phyloP scores from a whole-genome alignment of 2,888 invertebrate species.

The Ctenicera cuprea region DNA sequence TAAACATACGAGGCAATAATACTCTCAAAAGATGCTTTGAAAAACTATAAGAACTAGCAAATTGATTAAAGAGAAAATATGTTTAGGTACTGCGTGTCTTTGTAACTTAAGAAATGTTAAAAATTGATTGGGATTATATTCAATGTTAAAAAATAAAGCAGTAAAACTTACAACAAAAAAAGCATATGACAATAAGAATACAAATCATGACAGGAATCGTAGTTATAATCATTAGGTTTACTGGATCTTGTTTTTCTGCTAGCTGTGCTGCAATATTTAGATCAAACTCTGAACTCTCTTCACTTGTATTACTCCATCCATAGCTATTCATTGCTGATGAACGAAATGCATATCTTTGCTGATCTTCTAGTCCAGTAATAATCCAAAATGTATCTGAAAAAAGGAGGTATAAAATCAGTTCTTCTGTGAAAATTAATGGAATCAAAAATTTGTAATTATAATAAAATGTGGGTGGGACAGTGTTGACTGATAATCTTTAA shows the following conservation, averaged over 20 bases:
- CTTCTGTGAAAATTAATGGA: too few species aligned
- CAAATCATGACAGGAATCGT: constrained; percentile 76
- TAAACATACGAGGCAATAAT: too few species aligned
- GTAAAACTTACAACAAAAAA: constrained; percentile 72
- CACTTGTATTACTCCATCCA: constrained; percentile 89
- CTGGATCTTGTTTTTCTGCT: constrained; percentile 74
- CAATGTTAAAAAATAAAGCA: too few species aligned
- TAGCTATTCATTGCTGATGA: constrained; percentile 87
- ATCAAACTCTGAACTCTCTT: constrained; percentile 79
- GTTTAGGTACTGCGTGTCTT: too few species aligned
- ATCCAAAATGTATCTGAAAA: constrained; percentile 86
- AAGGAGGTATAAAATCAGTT: constrained; percentile 7
- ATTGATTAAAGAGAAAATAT: too few species aligned
- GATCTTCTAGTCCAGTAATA: constrained; percentile 79
- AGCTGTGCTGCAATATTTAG: constrained; percentile 71
- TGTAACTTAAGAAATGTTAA: too few species aligned
- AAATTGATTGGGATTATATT: too few species aligned
- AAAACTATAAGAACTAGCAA: too few species aligned
- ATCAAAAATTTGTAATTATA: too few species aligned
- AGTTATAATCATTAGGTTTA: constrained; percentile 77
- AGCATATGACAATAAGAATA: constrained; percentile 71
- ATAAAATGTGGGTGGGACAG: too few species aligned
- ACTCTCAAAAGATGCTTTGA: too few species aligned
- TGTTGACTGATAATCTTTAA: too few species aligned
- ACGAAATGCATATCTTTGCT: constrained; percentile 81